A percentile compares a stretch with the other conserved stretches of the same genome.
Conservation (phyloP, 2,797 vertebrate species). For the Sebastes alutus region DNA sequence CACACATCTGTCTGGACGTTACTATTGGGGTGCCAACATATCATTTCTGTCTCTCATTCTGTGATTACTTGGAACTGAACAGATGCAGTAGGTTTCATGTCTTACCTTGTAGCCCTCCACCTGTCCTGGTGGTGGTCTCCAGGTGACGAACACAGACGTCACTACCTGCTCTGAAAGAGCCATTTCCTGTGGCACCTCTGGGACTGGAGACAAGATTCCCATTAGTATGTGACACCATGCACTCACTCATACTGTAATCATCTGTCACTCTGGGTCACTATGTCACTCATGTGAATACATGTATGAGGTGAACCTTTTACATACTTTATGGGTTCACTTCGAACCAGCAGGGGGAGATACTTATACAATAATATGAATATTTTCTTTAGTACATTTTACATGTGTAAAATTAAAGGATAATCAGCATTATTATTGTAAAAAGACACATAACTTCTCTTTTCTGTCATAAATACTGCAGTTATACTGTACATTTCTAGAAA, state of each 20-base stretch:
- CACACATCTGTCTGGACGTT: background rate
- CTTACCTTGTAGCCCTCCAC: constrained; percentile 87
- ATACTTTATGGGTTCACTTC: background rate
- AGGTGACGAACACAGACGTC: constrained; percentile 84
- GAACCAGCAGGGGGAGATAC: background rate
- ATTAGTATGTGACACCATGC: constrained; percentile 5
- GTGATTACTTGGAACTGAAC: background rate
- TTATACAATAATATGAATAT: background rate
- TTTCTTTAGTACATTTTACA: background rate
- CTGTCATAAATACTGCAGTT: no score
- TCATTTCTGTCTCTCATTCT: background rate
- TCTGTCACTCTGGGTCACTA: background rate
- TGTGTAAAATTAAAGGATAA: background rate
- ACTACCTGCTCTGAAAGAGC: constrained; percentile 81
- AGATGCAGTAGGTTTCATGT: background rate
- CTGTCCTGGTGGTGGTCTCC: constrained; percentile 82
- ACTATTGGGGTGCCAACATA: background rate
- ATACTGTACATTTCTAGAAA: no score
- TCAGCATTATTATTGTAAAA: background rate
- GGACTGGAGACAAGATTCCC: constrained; percentile 74
- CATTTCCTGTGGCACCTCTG: constrained; percentile 83
- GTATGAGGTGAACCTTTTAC: background rate
- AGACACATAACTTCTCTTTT: background rate
- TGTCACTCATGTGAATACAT: background rate
- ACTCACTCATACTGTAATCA: background rate